phyloP scores from a whole-genome alignment of 2,888 invertebrate species.

The Xestobium rufovillosum region DNA sequence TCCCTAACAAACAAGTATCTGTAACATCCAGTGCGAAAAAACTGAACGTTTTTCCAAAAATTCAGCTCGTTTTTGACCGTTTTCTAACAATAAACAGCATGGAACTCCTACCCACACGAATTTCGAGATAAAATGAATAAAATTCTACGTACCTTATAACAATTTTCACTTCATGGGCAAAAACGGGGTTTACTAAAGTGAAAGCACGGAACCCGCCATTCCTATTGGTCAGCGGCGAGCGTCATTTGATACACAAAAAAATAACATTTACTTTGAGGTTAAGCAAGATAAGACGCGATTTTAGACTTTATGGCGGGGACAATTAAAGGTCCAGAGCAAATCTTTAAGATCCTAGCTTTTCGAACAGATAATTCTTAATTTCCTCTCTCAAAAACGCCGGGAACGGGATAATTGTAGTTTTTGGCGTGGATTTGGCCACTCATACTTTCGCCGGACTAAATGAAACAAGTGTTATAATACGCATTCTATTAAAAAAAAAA shows the following conservation, averaged over 20 bases:
- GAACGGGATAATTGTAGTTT: too few relatives aligned
- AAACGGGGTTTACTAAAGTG: constrained; percentile 42
- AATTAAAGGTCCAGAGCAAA: too few relatives aligned
- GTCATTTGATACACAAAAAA: constrained; percentile 46
- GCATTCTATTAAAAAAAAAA: too few relatives aligned
- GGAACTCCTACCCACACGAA: constrained; percentile 37
- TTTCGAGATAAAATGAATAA: constrained; percentile 45
- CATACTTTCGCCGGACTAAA: too few relatives aligned
- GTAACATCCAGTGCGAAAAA: constrained; percentile 17
- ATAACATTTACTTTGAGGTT: constrained; percentile 41
- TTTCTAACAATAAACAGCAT: constrained; percentile 28
- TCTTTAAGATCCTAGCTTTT: too few relatives aligned
- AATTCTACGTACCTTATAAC: constrained; percentile 46
- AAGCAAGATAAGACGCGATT: constrained; percentile 27
- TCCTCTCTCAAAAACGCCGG: too few relatives aligned
- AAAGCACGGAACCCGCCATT: constrained; percentile 40
- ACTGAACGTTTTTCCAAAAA: constrained; percentile 27
- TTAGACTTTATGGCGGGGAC: constrained; percentile 27
- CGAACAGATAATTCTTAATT: too few relatives aligned
- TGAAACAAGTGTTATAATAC: too few relatives aligned
- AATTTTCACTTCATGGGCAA: constrained; percentile 44
- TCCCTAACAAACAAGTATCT: constrained; percentile 20
- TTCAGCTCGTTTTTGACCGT: constrained; percentile 26
- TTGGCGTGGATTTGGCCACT: too few relatives aligned
- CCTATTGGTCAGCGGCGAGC: constrained; percentile 41